phyloP scores from a whole-genome alignment of 2,888 invertebrate genomes.

The Allygus modestus region DNA sequence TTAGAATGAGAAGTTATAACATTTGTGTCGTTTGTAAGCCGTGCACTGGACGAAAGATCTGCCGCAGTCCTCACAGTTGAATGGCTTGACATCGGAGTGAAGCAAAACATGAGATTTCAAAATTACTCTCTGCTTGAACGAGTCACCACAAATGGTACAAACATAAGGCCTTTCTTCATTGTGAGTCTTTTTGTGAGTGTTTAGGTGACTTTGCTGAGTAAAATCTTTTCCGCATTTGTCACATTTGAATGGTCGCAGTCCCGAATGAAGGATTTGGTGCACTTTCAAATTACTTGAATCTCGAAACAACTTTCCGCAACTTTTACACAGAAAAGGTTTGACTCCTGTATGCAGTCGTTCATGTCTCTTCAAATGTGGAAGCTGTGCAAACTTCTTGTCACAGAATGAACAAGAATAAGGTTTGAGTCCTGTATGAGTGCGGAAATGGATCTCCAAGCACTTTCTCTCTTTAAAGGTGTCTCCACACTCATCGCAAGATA shows the following conservation, averaged over 20 bases:
- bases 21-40: background rate
- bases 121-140: background rate
- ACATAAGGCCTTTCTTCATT: background rate
- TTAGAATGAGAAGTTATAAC: too few species aligned
- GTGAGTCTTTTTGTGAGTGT: background rate
- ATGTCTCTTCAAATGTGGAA: slow-evolving; percentile 7
- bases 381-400: background rate
- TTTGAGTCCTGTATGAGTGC: background rate
- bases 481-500: background rate
- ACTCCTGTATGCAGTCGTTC: background rate
- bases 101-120: background rate
- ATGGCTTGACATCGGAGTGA: background rate
- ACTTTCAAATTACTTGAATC: slow-evolving; percentile 18
- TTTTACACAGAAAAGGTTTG: slow-evolving; percentile 9
- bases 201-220: background rate
- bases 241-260: slow-evolving; percentile 1
- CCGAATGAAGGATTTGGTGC: background rate
- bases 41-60: background rate
- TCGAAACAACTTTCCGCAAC: background rate
- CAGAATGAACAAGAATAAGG: slow-evolving; percentile 9
- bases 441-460: background rate
- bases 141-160: background rate
- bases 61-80: background rate
- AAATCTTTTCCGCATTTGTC: background rate
- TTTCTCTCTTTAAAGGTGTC: background rate